A percentile compares a stretch with the other conserved stretches of the same genome.
Evolutionary conservation across 1,140 invertebrate genomes (phyloP).

Genomic region (Dufourea novaeangliae): DNA sequence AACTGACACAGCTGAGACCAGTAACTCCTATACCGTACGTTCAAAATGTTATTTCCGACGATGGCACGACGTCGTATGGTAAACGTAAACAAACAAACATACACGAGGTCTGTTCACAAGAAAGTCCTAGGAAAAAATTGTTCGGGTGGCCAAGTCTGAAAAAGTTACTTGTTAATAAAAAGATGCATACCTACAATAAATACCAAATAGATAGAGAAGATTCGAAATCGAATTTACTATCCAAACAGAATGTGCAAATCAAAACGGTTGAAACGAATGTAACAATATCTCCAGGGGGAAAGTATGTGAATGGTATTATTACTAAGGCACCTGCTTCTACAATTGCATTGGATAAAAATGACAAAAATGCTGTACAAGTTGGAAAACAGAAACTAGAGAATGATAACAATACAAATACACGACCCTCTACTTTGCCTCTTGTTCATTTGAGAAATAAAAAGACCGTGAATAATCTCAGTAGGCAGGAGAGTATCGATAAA

Average conservation of each 20-base stretch:
- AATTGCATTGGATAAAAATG: constrained; percentile 56
- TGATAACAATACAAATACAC: constrained; percentile 57
- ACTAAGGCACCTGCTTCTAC: constrained; percentile 46
- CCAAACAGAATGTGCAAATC: constrained; percentile 69
- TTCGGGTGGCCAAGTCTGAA: constrained; percentile 70
- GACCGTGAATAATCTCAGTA: constrained; percentile 66
- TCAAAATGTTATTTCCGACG: constrained; percentile 87
- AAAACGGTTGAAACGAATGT: constrained; percentile 76
- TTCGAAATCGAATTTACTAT: constrained; percentile 76
- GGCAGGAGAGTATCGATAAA: constrained; percentile 83
- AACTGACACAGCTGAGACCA: constrained; percentile 75
- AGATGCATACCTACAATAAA: constrained; percentile 71
- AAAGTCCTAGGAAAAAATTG: constrained; percentile 62
- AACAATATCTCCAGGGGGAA: constrained; percentile 70
- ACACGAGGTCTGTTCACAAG: constrained; percentile 64
- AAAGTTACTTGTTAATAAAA: constrained; percentile 69
- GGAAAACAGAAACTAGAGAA: constrained; percentile 55
- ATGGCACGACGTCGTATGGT: constrained; percentile 59
- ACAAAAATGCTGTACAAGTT: constrained; percentile 56
- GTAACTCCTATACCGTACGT: constrained; percentile 87
- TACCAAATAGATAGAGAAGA: constrained; percentile 76
- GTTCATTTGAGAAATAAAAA: constrained; percentile 67
- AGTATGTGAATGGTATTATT: constrained; percentile 74
- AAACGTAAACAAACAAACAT: constrained; percentile 82
- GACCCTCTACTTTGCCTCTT: constrained; percentile 76